phyloP scores from a whole-genome alignment of 1,140 invertebrate genomes.

The Drosophila guanche region DNA sequence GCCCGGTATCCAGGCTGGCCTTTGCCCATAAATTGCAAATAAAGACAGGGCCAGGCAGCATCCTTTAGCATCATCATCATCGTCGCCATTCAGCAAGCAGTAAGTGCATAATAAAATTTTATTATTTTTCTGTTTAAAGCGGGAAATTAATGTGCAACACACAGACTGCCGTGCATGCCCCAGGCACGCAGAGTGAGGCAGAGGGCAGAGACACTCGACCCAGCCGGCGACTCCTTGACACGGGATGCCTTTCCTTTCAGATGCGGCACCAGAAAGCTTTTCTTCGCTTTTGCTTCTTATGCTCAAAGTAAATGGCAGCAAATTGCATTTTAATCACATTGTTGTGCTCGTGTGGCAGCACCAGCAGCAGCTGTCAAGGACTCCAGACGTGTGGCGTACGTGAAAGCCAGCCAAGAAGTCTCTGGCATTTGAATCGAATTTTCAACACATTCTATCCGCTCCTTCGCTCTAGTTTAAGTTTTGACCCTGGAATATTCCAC shows the following conservation, averaged over 20 bases:
- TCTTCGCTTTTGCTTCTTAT: constrained; percentile 43
- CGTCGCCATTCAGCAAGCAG: constrained; percentile 45
- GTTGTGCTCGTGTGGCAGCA: constrained; percentile 53
- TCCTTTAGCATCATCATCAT: constrained; percentile 27
- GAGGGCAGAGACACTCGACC: constrained; percentile 9
- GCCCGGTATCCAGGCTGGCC: constrained; percentile 12
- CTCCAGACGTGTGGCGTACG: neutral
- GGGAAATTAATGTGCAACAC: constrained; percentile 63
- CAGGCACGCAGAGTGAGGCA: neutral
- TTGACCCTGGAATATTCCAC: too few relatives aligned
- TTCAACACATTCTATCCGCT: too few relatives aligned
- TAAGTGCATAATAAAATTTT: constrained; percentile 78
- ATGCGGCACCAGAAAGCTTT: constrained; percentile 36
- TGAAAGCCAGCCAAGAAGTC: too few relatives aligned
- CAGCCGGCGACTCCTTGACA: constrained; percentile 20
- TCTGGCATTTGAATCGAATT: too few relatives aligned
- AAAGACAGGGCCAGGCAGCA: constrained; percentile 6
- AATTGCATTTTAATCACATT: constrained; percentile 81
- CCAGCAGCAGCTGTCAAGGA: constrained; percentile 18
- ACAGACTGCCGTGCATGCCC: neutral
- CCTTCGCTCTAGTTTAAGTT: too few relatives aligned
- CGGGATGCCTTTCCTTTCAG: constrained; percentile 6
- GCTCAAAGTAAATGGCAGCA: constrained; percentile 69
- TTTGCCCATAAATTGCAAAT: constrained; percentile 58
- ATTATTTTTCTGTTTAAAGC: constrained; percentile 62